Conservation (phyloP, 2,888 invertebrate species). For the Melipona bicolor region DNA sequence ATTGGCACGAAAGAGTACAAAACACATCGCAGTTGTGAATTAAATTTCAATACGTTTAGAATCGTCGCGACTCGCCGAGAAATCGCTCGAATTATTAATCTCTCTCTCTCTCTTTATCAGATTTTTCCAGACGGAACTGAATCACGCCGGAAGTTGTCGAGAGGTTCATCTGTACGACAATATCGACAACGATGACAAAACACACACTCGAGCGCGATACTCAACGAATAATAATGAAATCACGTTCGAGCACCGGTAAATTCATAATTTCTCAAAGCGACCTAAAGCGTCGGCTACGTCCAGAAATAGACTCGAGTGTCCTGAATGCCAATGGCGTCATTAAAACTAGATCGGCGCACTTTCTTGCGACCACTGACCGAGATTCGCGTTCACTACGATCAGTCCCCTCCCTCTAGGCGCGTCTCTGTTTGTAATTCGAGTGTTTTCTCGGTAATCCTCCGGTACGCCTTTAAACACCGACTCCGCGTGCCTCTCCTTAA, state of each 20-base stretch:
- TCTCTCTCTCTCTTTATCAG: too few relatives aligned
- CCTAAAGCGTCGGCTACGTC: constrained; percentile 6
- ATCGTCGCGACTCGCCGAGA: too few relatives aligned
- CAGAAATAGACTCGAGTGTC: constrained; percentile 40
- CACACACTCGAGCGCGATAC: neutral
- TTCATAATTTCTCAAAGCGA: constrained; percentile 37
- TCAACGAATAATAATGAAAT: neutral
- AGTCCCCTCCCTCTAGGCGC: neutral
- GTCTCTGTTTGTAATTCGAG: constrained; percentile 55
- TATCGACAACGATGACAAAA: constrained; percentile 1
- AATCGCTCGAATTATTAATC: too few relatives aligned
- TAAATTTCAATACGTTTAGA: too few relatives aligned
- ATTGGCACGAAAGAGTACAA: too few relatives aligned
- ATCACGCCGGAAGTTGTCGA: too few relatives aligned
- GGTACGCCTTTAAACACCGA: constrained; percentile 46
- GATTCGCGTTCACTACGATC: constrained; percentile 41
- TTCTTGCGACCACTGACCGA: constrained; percentile 65
- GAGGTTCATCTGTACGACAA: too few relatives aligned
- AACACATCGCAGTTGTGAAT: too few relatives aligned
- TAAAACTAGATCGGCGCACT: constrained; percentile 53
- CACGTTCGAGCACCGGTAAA: neutral
- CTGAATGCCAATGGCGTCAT: constrained; percentile 58
- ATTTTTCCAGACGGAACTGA: too few relatives aligned
- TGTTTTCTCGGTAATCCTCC: constrained; percentile 53
- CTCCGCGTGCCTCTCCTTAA: neutral